Conservation (phyloP, 2,888 invertebrate species). For the Odontocerum albicorne region DNA sequence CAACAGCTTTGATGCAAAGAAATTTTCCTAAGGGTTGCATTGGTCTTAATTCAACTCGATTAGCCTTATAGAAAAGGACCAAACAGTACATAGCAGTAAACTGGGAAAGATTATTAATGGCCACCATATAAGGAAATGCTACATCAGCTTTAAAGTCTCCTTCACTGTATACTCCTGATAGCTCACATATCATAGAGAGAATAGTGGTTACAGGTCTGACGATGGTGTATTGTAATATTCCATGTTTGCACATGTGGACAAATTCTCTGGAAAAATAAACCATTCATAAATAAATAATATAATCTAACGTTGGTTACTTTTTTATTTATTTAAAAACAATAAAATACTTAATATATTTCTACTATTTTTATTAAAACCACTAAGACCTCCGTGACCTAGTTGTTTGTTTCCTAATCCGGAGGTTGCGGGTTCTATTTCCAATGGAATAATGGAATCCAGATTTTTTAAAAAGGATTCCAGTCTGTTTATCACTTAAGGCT, state of each 20-base stretch:
- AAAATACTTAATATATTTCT: too few relatives aligned
- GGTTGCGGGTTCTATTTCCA: too few relatives aligned
- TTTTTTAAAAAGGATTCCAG: too few relatives aligned
- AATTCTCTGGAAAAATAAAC: slow-evolving; percentile 67
- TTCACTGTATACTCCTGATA: slow-evolving; percentile 85
- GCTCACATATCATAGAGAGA: slow-evolving; percentile 86
- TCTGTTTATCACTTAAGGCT: too few relatives aligned
- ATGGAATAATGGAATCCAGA: too few relatives aligned
- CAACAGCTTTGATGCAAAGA: slow-evolving; percentile 95
- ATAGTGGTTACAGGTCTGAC: slow-evolving; percentile 88
- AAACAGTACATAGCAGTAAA: slow-evolving; percentile 96
- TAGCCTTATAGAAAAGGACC: slow-evolving; percentile 90
- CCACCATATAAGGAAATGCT: slow-evolving; percentile 88
- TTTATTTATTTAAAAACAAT: too few relatives aligned
- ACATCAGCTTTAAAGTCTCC: slow-evolving; percentile 84
- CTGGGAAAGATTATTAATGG: slow-evolving; percentile 90
- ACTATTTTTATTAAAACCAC: too few relatives aligned
- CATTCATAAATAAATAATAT: not conserved
- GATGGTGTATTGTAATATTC: slow-evolving; percentile 93
- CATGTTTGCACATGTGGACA: slow-evolving; percentile 94
- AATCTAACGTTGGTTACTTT: too few relatives aligned
- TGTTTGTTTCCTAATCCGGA: too few relatives aligned
- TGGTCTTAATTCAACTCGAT: slow-evolving; percentile 81
- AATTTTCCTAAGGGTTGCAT: slow-evolving; percentile 96
- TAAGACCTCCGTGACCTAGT: too few relatives aligned